Base-by-base conservation (phyloP, 2,888 invertebrate genomes). In the Rutpela maculata region DNA sequence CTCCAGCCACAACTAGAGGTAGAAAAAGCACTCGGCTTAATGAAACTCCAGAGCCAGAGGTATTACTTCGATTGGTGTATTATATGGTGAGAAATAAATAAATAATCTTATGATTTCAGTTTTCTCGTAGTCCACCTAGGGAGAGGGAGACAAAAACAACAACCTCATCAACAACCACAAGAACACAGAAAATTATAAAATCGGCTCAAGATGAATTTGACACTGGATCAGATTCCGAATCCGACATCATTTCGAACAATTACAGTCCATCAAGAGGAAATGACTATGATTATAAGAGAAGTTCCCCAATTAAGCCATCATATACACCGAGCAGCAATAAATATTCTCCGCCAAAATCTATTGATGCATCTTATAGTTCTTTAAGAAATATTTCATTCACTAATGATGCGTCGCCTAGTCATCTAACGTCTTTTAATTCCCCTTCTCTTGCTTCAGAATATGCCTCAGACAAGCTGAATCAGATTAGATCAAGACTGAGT, bases 171-270 rank as follows among this genome's bases (percentile, higher is more conserved):
- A 92, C 92, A 1, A 92, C 92, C 2, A 90, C 91, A 0, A 91
- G 92, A 60, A 89, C 91, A 0, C 91, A 91, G 4, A 91, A 91
- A 73, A 91, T 92, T 0, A 89, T 91, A 59, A 90, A 90, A 0
- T 80, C 84, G 7, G 85, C 85, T 0, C 83, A 91, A 74, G 93
- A 93, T 80, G 94, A 93, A 66, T 92, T 93, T 81, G 94, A 94
- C 85, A 94, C 94, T 0, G 94, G 94, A 9, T 94, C 94, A 0
- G 94, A 95, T 86, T 94, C 94, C 26, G 94, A 95, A 85, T 91
- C 93, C 0, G 93, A 93, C 77, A 83, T 88, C 68, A 87, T 85
- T 15, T 91, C 91, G 12, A 81, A 82, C 43, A 80, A 57, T 63
- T 80, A 80, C 35, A 78, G 69, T 11, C 38, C 66, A 15, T 56